Conservation (phyloP, 2,113 vertebrate genomes). For the Poeciliopsis retropinna region DNA sequence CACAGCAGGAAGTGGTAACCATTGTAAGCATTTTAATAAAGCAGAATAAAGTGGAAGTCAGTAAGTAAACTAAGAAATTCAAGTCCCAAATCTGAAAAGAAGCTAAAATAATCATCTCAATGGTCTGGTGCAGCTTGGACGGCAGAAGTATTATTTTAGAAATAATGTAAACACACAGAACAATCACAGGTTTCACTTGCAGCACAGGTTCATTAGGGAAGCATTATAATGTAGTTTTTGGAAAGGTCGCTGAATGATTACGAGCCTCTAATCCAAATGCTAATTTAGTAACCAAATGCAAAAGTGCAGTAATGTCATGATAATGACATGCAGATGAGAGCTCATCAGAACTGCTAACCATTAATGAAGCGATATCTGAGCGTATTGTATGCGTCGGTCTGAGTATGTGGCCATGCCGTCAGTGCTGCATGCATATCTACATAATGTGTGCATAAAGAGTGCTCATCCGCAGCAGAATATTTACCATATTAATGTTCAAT, state of each 20-base stretch:
- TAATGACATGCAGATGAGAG: conserved; percentile 72
- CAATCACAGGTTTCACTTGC: conserved; percentile 38
- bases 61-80: neutral
- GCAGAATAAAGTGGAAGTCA: neutral
- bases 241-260: conserved; percentile 69
- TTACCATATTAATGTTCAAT: conserved; percentile 64
- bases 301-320: conserved; percentile 66
- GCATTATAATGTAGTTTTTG: conserved; percentile 55
- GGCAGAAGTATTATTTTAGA: conserved; percentile 16
- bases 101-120: conserved; percentile 9
- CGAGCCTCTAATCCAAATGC: conserved; percentile 61
- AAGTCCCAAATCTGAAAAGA: neutral
- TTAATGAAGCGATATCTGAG: conserved; percentile 64
- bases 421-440: conserved; percentile 20
- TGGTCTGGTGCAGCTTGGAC: neutral
- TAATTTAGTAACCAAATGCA: conserved; percentile 69
- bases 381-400: conserved; percentile 14
- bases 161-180: conserved; percentile 44
- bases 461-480: conserved; percentile 47
- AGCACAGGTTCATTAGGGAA: conserved; percentile 53
- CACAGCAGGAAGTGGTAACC: neutral
- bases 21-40: neutral
- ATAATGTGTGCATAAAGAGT: conserved; percentile 22
- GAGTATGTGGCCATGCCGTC: conserved; percentile 11
- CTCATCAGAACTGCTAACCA: conserved; percentile 66